Percentiles rank a stretch among this genome's conserved stretches.
These are phyloP conservation scores for Gnathonemus echidnorhynchus DNA, from an alignment of 2,113 vertebrate species.

Conservation along the genomic window DNA sequence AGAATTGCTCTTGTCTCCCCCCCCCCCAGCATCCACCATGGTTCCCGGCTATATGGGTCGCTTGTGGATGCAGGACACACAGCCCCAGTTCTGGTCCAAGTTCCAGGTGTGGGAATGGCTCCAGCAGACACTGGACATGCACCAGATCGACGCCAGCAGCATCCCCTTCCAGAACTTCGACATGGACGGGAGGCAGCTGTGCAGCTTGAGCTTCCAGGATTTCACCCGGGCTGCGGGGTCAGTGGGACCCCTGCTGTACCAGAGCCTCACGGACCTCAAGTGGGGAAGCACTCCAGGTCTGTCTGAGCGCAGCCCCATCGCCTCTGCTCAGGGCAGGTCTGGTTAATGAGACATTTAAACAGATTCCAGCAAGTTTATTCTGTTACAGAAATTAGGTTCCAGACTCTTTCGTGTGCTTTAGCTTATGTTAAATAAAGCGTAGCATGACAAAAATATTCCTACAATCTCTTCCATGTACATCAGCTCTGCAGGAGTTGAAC, in stretches of 20 bases:
- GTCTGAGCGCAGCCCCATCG: not conserved
- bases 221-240: slow-evolving; percentile 79
- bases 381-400: not conserved
- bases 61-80: slow-evolving; percentile 76
- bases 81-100: slow-evolving; percentile 91
- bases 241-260: slow-evolving; percentile 80
- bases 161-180: slow-evolving; percentile 93
- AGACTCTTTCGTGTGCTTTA: not conserved
- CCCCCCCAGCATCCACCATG: slow-evolving; percentile 43
- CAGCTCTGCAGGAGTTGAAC: not conserved
- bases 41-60: slow-evolving; percentile 65
- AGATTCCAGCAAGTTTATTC: not conserved
- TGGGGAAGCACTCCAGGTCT: slow-evolving; percentile 68
- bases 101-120: slow-evolving; percentile 98
- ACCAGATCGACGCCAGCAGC: slow-evolving; percentile 84
- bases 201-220: slow-evolving; percentile 82
- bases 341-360: not conserved
- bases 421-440: not conserved
- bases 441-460: not conserved
- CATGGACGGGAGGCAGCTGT: slow-evolving; percentile 83
- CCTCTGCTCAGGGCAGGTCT: not conserved
- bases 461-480: not conserved
- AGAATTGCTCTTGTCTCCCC: not conserved
- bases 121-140: slow-evolving; percentile 88
- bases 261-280: slow-evolving; percentile 82